These are phyloP conservation scores for Cheilosia variabilis DNA, from an alignment of 2,888 invertebrate genomes.

Conservation along the genomic window DNA sequence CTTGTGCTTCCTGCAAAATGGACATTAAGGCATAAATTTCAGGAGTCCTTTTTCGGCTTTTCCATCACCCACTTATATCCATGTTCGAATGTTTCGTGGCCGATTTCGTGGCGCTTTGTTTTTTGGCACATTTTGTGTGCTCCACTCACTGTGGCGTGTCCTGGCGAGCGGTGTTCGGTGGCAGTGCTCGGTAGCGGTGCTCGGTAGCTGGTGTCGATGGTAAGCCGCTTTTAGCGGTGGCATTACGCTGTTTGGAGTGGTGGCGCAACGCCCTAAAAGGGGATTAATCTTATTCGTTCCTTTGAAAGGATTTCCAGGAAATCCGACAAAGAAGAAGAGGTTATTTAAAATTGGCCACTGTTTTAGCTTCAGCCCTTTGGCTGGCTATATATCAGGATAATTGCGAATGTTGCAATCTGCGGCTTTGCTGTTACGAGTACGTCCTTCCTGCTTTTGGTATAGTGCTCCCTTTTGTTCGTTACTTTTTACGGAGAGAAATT, in stretches of 20 bases:
- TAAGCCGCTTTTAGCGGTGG: constrained; percentile 16
- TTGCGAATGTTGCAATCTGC: constrained; percentile 61
- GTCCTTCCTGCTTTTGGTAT: not conserved
- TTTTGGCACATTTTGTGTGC: constrained; percentile 60
- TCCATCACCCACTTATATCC: constrained; percentile 62
- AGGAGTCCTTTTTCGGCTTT: constrained; percentile 63
- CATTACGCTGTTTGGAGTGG: constrained; percentile 32
- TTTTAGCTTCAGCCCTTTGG: constrained; percentile 19
- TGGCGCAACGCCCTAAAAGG: constrained; percentile 30
- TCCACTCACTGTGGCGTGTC: constrained; percentile 33
- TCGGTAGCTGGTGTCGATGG: constrained; percentile 2
- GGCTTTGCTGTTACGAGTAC: constrained; percentile 1
- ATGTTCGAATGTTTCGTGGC: constrained; percentile 63
- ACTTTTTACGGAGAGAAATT: constrained; percentile 36
- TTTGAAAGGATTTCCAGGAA: constrained; percentile 71
- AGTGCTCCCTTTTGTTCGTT: not conserved
- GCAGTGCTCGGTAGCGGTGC: not conserved
- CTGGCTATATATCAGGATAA: constrained; percentile 71
- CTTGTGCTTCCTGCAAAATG: constrained; percentile 59
- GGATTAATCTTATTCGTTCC: constrained; percentile 71
- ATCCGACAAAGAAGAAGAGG: constrained; percentile 56
- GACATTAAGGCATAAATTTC: constrained; percentile 72
- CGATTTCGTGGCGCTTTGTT: constrained; percentile 56
- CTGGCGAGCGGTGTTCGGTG: constrained; percentile 6
- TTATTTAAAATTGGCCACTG: constrained; percentile 67